Base-by-base conservation (phyloP, 2,113 vertebrate species). In the Cromileptes altivelis region DNA sequence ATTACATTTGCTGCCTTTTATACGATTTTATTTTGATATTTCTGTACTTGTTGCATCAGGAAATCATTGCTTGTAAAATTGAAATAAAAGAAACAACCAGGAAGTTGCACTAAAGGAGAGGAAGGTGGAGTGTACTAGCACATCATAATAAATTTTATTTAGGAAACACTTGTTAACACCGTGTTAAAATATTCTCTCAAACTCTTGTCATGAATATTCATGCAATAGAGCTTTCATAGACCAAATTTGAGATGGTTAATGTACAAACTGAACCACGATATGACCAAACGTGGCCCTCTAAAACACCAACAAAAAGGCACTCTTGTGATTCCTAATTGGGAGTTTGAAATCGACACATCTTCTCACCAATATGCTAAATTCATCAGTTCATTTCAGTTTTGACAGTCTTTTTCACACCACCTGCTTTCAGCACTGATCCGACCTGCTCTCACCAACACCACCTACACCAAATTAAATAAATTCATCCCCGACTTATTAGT, bases 401-500 rank as follows among this genome's bases (percentile, higher is more conserved):
- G 52, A 71, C 73, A 15, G 27, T 60, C 3, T 37, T 4, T 52
- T 40, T 70, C 70, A 73, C 53, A n/a, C 25, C 68, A 58, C 12
- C 60, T 81, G 69, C 84, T 78, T 27, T 78, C 56, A 70, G 76
- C 42, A 2, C n/a, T 14, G 56, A 56, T 67, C 68, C 50, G 4
- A 56, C 71, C 69, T 50, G 21, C 61, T 81, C 52, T 71, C 58
- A 19, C 45, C 50, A 61, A 33, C 70, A 52, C 42, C 67, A 40
- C 72, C 25, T 23, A 72, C 64, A 37, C 56, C 65, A 33, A 69
- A 85, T 78, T 11, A 81, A 82, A 68, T 49, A n/a, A 14, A 81
- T 73, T 55, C 4, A 25, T 12, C 25, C 55, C 33, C 12, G 37
- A 81, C 84, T 85, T 63, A 85, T 90, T 90, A 83, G 86, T 85